Evolutionary conservation across 64 coral and sea anemone genomes (phyloP), one percentile per base, ranked within the genome.

Genomic region (Dendrophyllia cribrosa): DNA sequence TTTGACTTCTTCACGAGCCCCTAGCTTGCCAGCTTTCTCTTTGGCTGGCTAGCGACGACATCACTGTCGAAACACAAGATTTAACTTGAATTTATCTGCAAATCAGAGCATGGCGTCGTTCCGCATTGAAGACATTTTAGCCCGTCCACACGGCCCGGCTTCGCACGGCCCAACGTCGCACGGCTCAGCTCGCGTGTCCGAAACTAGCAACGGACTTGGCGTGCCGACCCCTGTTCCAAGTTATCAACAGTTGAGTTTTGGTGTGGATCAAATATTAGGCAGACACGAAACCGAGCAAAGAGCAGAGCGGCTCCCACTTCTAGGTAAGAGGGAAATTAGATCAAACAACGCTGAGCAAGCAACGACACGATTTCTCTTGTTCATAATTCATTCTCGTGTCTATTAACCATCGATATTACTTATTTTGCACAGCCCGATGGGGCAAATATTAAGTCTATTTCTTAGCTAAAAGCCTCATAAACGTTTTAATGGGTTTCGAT

Each of bases 181-280:
- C 53, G 12, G 53, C 12, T 56, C 53, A 9, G 53, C 7, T 56
- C 53, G 53, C 5, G 45, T 45, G 19, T 46, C 80, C 80, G 60
- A 84, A 84, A 67, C 61, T 12, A 22, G 61, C 62, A 84, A 44
- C 21, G 80, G 80, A 46, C 8, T 67, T 51, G 17, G 43, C 17
- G 17, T 45, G 19, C 0, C 80, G 11, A 51, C 80, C 62, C 80
- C 62, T 10, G 46, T 84, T 6, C 80, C 80, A n/a, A 84, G 45
- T 84, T 84, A 84, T 68, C 80, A 84, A 84, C 80, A 84, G 61
- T 13, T 84, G 17, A 84, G 45, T 61, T 84, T 84, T 63, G 80
- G 80, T 50, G 80, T 84, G 46, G 80, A 84, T 9, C 80, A 84
- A 62, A 84, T 84, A 51, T 59, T 84, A 12, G 62, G 60, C 1